Conservation (phyloP, 2,113 vertebrate genomes). For the Dicentrarchus labrax region DNA sequence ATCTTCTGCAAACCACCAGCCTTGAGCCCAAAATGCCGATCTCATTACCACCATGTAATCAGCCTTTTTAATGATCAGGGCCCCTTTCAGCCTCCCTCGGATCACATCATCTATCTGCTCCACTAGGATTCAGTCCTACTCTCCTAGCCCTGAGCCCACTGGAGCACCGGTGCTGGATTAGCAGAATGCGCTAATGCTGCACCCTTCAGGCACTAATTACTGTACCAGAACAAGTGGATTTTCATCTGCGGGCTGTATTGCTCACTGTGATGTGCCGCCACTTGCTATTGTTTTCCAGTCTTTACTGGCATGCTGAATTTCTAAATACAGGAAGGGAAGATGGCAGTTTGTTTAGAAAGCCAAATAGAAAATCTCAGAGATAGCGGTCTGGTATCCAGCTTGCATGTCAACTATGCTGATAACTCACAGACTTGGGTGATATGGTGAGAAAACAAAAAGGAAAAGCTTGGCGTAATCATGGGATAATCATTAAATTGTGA, state of each 20-base stretch:
- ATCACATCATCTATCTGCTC: slow-evolving; percentile 76
- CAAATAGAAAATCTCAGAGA: not conserved
- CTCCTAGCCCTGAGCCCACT: slow-evolving; percentile 58
- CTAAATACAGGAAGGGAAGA: slow-evolving; percentile 24
- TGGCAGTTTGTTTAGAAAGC: not conserved
- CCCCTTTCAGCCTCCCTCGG: slow-evolving; percentile 48
- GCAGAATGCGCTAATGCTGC: slow-evolving; percentile 64
- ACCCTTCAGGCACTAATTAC: slow-evolving; percentile 77
- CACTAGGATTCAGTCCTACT: slow-evolving; percentile 69
- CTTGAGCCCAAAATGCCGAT: slow-evolving; percentile 72
- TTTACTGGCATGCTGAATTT: slow-evolving; percentile 44
- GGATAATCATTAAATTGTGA: not conserved
- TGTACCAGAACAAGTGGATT: slow-evolving; percentile 71
- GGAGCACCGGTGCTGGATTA: slow-evolving; percentile 69
- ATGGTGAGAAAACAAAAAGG: slow-evolving; percentile 23
- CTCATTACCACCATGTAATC: slow-evolving; percentile 79
- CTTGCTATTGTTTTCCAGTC: slow-evolving; percentile 33
- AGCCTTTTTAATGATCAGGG: slow-evolving; percentile 70
- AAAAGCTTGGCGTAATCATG: not conserved
- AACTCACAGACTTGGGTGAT: not conserved
- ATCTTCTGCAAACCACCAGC: slow-evolving; percentile 60
- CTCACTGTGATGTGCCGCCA: slow-evolving; percentile 27
- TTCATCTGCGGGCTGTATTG: slow-evolving; percentile 52
- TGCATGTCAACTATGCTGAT: not conserved
- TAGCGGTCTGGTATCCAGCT: slow-evolving; percentile 5